Evolutionary conservation across 2,888 invertebrate genomes (phyloP).

Genomic region (Orchestes rusci): DNA sequence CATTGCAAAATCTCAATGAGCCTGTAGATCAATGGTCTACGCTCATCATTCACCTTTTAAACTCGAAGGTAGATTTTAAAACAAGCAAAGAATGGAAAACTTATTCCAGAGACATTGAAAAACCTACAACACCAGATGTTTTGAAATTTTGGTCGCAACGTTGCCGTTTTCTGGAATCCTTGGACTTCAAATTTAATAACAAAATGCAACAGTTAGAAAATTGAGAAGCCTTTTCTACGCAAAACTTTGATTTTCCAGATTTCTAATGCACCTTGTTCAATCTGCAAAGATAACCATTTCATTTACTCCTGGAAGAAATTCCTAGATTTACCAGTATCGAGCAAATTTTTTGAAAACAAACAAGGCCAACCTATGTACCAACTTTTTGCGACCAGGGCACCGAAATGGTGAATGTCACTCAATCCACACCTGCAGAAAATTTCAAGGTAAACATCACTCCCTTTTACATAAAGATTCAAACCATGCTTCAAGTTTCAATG

Average conservation of each 20-base stretch:
- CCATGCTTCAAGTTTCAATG: conserved; percentile 2
- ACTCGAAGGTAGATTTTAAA: background rate
- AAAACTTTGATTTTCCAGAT: background rate
- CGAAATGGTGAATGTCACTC: background rate
- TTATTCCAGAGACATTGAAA: background rate
- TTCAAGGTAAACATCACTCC: conserved; percentile 3
- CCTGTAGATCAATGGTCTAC: conserved; percentile 1
- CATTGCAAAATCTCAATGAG: conserved; percentile 1
- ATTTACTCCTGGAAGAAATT: background rate
- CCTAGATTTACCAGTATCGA: conserved; percentile 1
- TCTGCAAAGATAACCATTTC: conserved; percentile 1
- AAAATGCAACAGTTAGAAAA: background rate
- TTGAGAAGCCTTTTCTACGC: background rate
- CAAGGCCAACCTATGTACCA: conserved; percentile 2
- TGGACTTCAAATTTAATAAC: background rate
- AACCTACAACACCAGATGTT: background rate
- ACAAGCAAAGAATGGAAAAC: background rate
- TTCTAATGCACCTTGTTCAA: background rate
- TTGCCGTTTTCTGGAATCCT: conserved; percentile 2
- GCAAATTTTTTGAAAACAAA: background rate
- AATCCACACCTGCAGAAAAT: background rate
- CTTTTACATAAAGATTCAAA: conserved; percentile 4
- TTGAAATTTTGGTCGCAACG: conserved; percentile 1
- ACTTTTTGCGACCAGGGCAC: conserved; percentile 1
- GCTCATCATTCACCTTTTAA: conserved; percentile 1